phyloP scores from a whole-genome alignment of 2,797 vertebrate genomes.

The Enteromius fasciolatus region DNA sequence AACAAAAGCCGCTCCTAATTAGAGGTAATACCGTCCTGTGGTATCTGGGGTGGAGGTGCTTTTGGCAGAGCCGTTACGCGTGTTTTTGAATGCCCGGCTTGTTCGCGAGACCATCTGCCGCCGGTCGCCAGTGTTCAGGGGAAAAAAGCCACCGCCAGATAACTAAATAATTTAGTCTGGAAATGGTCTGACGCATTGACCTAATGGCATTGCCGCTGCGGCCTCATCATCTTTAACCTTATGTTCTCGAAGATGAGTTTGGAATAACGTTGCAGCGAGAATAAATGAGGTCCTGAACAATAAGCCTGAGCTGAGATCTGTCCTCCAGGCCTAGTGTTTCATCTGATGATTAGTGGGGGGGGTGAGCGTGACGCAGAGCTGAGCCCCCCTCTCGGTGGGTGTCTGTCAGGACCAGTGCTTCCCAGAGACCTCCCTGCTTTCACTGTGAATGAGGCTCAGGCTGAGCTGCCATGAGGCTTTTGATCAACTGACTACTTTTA shows the following conservation, averaged over 20 bases:
- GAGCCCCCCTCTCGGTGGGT: constrained; percentile 24
- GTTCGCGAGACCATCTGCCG: constrained; percentile 68
- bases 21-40: constrained; percentile 72
- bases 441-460: constrained; percentile 22
- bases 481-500: constrained; percentile 35
- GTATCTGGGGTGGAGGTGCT: constrained; percentile 67
- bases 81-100: constrained; percentile 70
- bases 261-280: constrained; percentile 9
- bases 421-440: constrained; percentile 16
- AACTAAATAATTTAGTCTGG: constrained; percentile 73
- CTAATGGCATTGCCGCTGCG: constrained; percentile 66
- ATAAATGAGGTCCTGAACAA: constrained; percentile 42
- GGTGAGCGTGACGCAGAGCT: not conserved
- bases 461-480: constrained; percentile 26
- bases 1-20: constrained; percentile 74
- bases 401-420: constrained; percentile 36
- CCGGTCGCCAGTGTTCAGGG: constrained; percentile 37
- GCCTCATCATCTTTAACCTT: constrained; percentile 61
- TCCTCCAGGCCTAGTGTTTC: constrained; percentile 44
- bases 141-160: constrained; percentile 52
- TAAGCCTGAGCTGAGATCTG: constrained; percentile 31
- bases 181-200: constrained; percentile 69
- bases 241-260: constrained; percentile 25
- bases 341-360: constrained; percentile 30
- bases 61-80: constrained; percentile 65